A percentile compares a stretch with the other conserved stretches of the same genome.
Evolutionary conservation across 2,113 vertebrate genomes (phyloP).

Genomic region (Laticauda colubrina): DNA sequence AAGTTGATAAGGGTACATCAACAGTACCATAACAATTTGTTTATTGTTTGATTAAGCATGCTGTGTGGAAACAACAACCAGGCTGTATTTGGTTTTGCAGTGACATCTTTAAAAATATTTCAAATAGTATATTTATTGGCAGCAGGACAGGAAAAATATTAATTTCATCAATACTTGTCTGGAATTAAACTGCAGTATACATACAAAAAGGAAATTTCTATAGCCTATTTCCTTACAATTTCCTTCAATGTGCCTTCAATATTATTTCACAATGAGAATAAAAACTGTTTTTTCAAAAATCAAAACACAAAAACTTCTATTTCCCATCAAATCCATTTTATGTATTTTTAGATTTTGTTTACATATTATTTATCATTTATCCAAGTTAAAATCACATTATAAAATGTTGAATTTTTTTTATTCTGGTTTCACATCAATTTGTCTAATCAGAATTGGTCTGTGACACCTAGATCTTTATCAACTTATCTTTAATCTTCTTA

Average conservation of each 20-base stretch:
- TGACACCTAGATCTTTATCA: background rate
- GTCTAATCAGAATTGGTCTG: background rate
- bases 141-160: background rate
- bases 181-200: background rate
- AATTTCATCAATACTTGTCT: background rate
- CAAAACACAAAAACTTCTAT: background rate
- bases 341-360: background rate
- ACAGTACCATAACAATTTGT: background rate
- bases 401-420: background rate
- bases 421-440: background rate
- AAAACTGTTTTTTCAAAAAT: background rate
- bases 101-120: background rate
- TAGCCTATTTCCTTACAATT: background rate
- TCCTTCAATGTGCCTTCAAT: background rate
- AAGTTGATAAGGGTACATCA: background rate
- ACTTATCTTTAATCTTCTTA: background rate
- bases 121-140: background rate
- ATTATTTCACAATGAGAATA: background rate
- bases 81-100: background rate
- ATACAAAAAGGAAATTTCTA: background rate
- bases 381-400: background rate
- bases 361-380: background rate
- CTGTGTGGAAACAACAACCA: background rate
- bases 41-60: background rate
- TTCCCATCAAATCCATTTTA: background rate